phyloP scores from a whole-genome alignment of 2,113 vertebrate species.

The Thamnaconus septentrionalis region DNA sequence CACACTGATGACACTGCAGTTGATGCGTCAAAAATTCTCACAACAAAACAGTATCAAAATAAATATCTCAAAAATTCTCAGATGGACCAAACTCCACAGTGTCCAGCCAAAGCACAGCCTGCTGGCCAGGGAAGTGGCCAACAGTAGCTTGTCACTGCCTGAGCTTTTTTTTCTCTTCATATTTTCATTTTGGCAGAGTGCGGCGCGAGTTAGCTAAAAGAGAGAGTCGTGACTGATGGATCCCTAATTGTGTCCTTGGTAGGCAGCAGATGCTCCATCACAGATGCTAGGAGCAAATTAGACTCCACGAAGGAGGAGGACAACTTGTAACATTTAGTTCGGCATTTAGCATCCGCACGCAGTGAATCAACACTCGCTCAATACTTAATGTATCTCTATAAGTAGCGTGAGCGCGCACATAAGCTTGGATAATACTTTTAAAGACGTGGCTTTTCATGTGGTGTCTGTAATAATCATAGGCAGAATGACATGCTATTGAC shows the following conservation, averaged over 20 bases:
- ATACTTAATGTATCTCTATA: background rate
- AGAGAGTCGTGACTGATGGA: constrained; percentile 63
- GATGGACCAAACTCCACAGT: constrained; percentile 3
- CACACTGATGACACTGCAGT: too few relatives aligned
- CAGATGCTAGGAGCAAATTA: constrained; percentile 68
- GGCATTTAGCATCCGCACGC: constrained; percentile 11
- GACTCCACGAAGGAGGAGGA: constrained; percentile 38
- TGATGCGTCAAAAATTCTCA: too few relatives aligned
- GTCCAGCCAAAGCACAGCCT: constrained; percentile 41
- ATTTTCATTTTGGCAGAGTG: constrained; percentile 47
- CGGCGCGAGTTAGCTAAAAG: constrained; percentile 39
- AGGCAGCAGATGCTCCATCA: constrained; percentile 68
- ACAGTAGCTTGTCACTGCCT: constrained; percentile 54
- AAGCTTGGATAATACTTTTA: too few relatives aligned
- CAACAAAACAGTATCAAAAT: background rate
- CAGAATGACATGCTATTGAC: too few relatives aligned
- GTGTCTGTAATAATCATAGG: too few relatives aligned
- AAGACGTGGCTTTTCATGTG: too few relatives aligned
- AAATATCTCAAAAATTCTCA: background rate
- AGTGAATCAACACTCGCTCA: constrained; percentile 16
- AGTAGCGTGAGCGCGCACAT: background rate
- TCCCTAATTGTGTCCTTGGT: constrained; percentile 66
- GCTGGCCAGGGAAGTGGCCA: constrained; percentile 35
- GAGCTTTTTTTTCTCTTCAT: constrained; percentile 8
- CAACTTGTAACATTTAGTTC: constrained; percentile 34